phyloP scores from a whole-genome alignment of 2,888 invertebrate species.

The Axea sp. region DNA sequence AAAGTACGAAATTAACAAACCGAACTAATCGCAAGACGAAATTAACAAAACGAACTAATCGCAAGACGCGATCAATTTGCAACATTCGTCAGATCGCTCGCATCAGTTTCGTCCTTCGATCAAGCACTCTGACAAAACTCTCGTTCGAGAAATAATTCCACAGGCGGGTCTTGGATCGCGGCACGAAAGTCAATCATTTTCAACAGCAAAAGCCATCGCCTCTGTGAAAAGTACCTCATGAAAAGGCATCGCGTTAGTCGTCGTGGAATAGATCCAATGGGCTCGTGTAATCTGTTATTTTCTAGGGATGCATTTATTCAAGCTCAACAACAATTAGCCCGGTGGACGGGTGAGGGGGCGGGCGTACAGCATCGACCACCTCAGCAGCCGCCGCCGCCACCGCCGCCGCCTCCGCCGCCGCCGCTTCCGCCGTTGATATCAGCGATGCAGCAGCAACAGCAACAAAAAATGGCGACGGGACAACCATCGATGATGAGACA shows the following conservation, averaged over 20 bases:
- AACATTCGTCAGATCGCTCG: too few species aligned
- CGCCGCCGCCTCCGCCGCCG: conserved; percentile 71
- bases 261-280: conserved; percentile 73
- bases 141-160: background rate
- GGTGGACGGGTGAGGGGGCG: conserved; percentile 94
- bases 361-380: conserved; percentile 74
- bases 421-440: conserved; percentile 82
- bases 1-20: too few species aligned
- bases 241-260: conserved; percentile 69
- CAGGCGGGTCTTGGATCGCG: background rate
- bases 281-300: conserved; percentile 85
- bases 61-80: too few species aligned
- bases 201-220: background rate
- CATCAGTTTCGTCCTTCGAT: too few species aligned
- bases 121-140: too few species aligned
- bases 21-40: too few species aligned
- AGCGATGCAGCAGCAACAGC: conserved; percentile 58
- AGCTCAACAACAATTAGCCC: conserved; percentile 97
- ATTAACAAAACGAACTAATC: too few species aligned
- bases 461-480: conserved; percentile 69
- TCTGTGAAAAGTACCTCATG: conserved; percentile 27
- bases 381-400: conserved; percentile 79
- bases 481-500: conserved; percentile 70
- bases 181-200: background rate
- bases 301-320: conserved; percentile 98